Evolutionary conservation across 2,113 vertebrate genomes (phyloP).

Genomic region (Aegithalos caudatus): DNA sequence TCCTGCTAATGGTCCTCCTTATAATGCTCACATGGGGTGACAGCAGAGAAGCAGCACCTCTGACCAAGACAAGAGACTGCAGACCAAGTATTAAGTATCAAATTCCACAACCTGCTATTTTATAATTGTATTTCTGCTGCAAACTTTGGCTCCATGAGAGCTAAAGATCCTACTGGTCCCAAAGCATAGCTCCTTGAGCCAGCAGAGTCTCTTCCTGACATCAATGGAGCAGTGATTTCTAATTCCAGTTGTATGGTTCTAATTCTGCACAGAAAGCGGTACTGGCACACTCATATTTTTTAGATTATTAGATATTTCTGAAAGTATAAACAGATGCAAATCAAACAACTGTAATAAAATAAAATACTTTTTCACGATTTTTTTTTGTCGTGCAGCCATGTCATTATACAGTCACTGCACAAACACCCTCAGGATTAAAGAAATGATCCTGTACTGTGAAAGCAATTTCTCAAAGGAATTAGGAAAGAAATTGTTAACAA

Average conservation of each 20-base stretch:
- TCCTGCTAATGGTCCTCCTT: neutral
- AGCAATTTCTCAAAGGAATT: neutral
- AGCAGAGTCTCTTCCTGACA: neutral
- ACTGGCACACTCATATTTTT: neutral
- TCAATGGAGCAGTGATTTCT: neutral
- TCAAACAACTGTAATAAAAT: neutral
- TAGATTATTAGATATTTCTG: neutral
- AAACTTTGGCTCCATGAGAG: neutral
- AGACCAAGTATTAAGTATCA: neutral
- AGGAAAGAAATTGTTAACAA: neutral
- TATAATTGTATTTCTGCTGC: neutral
- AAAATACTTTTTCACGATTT: neutral
- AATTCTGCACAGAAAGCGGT: neutral
- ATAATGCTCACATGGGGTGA: neutral
- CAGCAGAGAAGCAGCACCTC: neutral
- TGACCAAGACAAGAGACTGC: neutral
- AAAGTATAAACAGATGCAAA: neutral
- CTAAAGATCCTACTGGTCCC: neutral
- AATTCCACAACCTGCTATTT: neutral
- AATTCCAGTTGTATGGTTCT: neutral
- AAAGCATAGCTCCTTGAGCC: neutral
- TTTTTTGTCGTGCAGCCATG: neutral
- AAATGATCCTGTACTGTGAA: neutral
- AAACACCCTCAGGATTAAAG: neutral
- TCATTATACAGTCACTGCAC: neutral